Evolutionary conservation across 1,140 invertebrate species (phyloP).

Genomic region (Drosophila sulfurigaster): DNA sequence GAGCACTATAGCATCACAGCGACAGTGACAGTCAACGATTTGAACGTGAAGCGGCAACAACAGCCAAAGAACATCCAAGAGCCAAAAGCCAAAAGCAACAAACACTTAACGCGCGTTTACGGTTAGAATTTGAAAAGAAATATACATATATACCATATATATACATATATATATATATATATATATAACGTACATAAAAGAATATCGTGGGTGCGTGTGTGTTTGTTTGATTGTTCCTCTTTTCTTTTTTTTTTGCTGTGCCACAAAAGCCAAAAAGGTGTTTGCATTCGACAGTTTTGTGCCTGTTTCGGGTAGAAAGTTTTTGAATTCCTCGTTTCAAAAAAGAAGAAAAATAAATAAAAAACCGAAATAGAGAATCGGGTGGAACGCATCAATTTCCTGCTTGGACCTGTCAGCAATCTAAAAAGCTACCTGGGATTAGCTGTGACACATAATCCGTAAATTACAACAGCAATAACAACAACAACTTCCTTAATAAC

Average conservation of each 20-base stretch:
- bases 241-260: slow-evolving; percentile 37
- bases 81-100: slow-evolving; percentile 8
- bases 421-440: slow-evolving; percentile 46
- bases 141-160: no score
- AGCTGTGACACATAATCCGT: slow-evolving; percentile 24
- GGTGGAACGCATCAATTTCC: slow-evolving; percentile 4
- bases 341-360: neutral
- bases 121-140: slow-evolving; percentile 42
- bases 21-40: slow-evolving; percentile 41
- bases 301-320: slow-evolving; percentile 9
- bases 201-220: slow-evolving; percentile 13
- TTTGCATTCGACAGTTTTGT: slow-evolving; percentile 19
- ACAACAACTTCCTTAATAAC: neutral
- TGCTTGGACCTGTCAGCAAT: slow-evolving; percentile 26
- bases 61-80: neutral
- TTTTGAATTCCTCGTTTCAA: slow-evolving; percentile 23
- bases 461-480: slow-evolving; percentile 26
- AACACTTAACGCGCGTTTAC: slow-evolving; percentile 31
- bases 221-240: slow-evolving; percentile 34
- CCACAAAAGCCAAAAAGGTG: slow-evolving; percentile 37
- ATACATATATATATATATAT: no score
- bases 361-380: neutral
- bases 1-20: slow-evolving; percentile 18
- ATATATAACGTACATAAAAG: neutral
- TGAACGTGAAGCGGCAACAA: slow-evolving; percentile 28